A percentile compares a stretch with the other conserved stretches of the same genome.
Evolutionary conservation across 2,888 invertebrate species (phyloP).

Genomic region (Pyrochroa serraticornis): DNA sequence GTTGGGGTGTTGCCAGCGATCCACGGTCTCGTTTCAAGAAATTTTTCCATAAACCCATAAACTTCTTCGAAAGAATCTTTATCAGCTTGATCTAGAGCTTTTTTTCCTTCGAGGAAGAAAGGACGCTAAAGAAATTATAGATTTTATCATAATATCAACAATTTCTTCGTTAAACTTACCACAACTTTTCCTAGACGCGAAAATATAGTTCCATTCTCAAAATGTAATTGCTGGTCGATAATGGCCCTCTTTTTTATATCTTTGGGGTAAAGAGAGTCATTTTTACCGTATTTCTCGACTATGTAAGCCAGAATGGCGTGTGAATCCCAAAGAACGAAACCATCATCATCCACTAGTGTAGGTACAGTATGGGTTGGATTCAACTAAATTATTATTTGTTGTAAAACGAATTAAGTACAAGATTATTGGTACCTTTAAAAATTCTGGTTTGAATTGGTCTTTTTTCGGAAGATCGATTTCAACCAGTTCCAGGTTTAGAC

Average conservation of each 20-base stretch:
- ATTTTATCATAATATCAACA: background rate
- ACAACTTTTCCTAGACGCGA: conserved; percentile 12
- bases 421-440: conserved; percentile 47
- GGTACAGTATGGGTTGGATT: conserved; percentile 55
- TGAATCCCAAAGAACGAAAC: conserved; percentile 56
- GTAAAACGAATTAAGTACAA: background rate
- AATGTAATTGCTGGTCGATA: conserved; percentile 30
- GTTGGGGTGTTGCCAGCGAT: conserved; percentile 47
- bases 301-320: conserved; percentile 59
- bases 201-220: conserved; percentile 26
- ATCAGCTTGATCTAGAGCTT: too few relatives aligned
- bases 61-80: conserved; percentile 51
- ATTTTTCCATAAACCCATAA: conserved; percentile 58
- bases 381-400: conserved; percentile 40
- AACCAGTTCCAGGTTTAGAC: conserved; percentile 55
- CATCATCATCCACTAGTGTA: conserved; percentile 45
- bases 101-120: too few relatives aligned
- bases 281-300: conserved; percentile 35
- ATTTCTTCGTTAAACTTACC: conserved; percentile 14
- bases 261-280: conserved; percentile 30
- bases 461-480: conserved; percentile 53
- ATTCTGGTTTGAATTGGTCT: conserved; percentile 55
- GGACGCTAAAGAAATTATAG: too few relatives aligned
- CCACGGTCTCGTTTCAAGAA: conserved; percentile 54
- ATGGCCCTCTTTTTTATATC: conserved; percentile 22